Evolutionary conservation across 2,797 vertebrate genomes (phyloP).

Genomic region (Champsocephalus gunnari): DNA sequence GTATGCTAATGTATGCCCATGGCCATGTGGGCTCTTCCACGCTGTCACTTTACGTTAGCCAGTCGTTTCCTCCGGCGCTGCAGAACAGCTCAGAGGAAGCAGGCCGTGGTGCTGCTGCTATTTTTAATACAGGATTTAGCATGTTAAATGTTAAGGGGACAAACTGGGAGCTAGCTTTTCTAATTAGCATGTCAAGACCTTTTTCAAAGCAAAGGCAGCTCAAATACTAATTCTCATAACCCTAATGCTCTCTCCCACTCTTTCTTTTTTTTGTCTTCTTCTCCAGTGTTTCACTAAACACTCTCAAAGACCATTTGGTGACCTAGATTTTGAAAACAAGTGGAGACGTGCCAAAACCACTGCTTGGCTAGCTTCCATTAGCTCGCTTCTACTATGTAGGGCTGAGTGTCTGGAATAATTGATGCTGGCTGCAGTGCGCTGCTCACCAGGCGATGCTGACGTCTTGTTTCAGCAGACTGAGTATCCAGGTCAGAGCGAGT

Average conservation of each 20-base stretch:
- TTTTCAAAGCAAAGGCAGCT: constrained; percentile 19
- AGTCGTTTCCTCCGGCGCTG: constrained; percentile 42
- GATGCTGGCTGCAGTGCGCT: constrained; percentile 12
- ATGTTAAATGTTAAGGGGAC: constrained; percentile 2
- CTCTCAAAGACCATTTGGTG: constrained; percentile 46
- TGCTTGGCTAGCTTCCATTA: constrained; percentile 37
- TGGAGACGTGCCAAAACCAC: constrained; percentile 41
- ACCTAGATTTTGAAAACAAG: constrained; percentile 61
- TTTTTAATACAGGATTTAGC: constrained; percentile 24
- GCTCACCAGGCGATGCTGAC: constrained; percentile 26
- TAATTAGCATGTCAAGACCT: constrained; percentile 60
- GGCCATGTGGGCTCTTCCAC: constrained; percentile 56
- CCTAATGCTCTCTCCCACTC: background rate
- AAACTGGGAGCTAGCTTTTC: background rate
- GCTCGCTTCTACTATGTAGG: constrained; percentile 2
- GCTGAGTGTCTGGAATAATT: constrained; percentile 34
- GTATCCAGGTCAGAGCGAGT: constrained; percentile 31
- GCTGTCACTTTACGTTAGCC: constrained; percentile 65
- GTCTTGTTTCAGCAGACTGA: constrained; percentile 9
- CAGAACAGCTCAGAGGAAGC: constrained; percentile 37
- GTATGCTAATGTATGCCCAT: constrained; percentile 61
- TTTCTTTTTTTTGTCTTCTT: background rate
- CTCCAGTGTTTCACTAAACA: constrained; percentile 27
- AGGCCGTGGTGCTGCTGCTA: constrained; percentile 21
- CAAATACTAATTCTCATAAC: constrained; percentile 25